Percentiles rank a stretch among this genome's conserved stretches.
Conservation (phyloP, 2,888 invertebrate genomes). For the Xestia xanthographa region DNA sequence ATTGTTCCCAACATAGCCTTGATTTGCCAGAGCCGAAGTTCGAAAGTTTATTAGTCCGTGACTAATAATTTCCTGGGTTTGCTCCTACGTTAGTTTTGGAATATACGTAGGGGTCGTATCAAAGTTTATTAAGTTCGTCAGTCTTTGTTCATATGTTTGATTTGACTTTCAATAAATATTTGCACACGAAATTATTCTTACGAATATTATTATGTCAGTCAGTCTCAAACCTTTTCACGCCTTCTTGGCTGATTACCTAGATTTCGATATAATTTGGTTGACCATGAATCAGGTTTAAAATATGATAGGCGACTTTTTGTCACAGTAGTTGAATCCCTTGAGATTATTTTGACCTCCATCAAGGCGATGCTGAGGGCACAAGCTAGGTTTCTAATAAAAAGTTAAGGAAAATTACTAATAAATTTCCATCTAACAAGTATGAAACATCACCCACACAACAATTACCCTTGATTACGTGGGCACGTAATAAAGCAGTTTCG, state of each 20-base stretch:
- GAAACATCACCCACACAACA: conserved; percentile 15
- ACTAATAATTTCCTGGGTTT: conserved; percentile 7
- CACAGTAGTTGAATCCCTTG: background rate
- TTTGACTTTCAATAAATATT: background rate
- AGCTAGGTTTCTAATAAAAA: background rate
- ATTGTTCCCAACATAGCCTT: background rate
- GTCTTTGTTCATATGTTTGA: background rate
- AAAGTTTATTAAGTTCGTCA: background rate
- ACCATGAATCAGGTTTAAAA: background rate
- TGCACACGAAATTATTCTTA: background rate
- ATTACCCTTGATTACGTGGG: background rate
- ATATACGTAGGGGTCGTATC: background rate
- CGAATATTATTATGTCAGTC: no score
- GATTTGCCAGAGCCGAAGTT: background rate
- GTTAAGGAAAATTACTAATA: background rate
- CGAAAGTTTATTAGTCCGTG: background rate
- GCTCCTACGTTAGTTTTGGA: background rate
- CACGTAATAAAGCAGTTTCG: background rate
- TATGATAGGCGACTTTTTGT: background rate
- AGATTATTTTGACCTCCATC: background rate
- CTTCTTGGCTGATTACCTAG: background rate
- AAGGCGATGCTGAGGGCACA: background rate
- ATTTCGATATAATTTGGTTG: background rate
- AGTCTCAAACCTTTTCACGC: no score
- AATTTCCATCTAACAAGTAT: background rate